phyloP scores from a whole-genome alignment of 2,797 vertebrate genomes.

The Falco columbarius region DNA sequence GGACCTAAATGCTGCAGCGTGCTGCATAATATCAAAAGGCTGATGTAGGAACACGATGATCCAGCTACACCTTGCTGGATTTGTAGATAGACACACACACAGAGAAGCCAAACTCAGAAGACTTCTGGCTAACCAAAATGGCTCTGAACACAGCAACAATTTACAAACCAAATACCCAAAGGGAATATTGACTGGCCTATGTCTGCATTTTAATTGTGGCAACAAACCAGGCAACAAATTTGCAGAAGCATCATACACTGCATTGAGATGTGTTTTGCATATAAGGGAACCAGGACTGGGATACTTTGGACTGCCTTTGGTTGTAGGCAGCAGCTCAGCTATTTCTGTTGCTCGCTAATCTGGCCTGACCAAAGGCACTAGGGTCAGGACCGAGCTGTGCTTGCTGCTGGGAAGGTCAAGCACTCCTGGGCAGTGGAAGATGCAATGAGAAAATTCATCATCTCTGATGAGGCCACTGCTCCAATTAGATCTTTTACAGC shows the following conservation, averaged over 20 bases:
- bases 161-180: neutral
- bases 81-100: neutral
- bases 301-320: neutral
- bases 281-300: neutral
- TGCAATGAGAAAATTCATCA: neutral
- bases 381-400: neutral
- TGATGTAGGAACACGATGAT: neutral
- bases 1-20: neutral
- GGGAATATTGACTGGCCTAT: neutral
- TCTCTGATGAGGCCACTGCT: neutral
- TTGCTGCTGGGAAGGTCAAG: neutral
- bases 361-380: neutral
- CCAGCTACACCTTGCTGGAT: neutral
- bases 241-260: neutral
- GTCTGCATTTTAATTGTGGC: neutral
- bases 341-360: neutral
- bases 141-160: neutral
- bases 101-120: neutral
- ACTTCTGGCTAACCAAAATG: neutral
- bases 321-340: neutral
- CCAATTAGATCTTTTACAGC: neutral
- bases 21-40: neutral
- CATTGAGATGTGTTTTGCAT: conserved; percentile 20
- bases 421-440: neutral
- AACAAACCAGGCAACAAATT: neutral